Conservation (phyloP, 2,797 vertebrate genomes). For the Hyperoplus immaculatus region DNA sequence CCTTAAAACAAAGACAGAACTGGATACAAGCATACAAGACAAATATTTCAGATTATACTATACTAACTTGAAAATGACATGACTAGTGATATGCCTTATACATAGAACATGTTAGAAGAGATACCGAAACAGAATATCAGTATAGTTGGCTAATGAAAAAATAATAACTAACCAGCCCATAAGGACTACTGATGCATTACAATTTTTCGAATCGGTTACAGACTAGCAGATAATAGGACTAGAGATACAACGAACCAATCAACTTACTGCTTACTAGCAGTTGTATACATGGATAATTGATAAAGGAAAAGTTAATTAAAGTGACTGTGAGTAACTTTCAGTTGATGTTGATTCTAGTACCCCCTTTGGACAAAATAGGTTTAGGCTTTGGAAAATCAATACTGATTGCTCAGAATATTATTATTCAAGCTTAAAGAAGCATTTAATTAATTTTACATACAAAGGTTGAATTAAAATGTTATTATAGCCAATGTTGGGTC, state of each 20-base stretch:
- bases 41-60: neutral
- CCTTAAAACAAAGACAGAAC: neutral
- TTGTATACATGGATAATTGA: neutral
- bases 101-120: neutral
- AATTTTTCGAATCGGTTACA: no score
- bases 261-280: neutral
- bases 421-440: no score
- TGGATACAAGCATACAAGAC: neutral
- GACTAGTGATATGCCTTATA: neutral
- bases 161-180: neutral
- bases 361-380: no score
- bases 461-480: no score
- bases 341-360: no score
- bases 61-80: neutral
- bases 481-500: neutral
- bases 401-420: no score
- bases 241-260: neutral
- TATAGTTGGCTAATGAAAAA: neutral
- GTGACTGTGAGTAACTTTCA: no score
- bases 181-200: neutral
- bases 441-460: no score
- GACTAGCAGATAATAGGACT: no score
- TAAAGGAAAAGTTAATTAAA: neutral
- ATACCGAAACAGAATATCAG: neutral
- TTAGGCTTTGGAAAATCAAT: no score